Conservation (phyloP, 2,797 vertebrate species). For the Artibeus lituratus region DNA sequence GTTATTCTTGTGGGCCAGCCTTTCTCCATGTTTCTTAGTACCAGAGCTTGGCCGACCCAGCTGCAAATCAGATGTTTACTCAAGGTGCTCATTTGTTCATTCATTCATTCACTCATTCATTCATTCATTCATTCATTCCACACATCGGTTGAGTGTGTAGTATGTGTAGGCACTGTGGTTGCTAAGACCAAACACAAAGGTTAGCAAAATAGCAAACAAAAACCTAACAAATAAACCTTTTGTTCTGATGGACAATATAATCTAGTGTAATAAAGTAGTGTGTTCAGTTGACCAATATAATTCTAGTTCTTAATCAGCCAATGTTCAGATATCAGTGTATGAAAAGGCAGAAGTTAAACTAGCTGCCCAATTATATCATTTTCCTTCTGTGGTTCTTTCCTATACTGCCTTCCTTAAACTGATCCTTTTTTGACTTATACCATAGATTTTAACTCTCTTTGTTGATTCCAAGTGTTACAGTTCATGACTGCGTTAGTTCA, state of each 20-base stretch:
- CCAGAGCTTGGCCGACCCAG: not conserved
- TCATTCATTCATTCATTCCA: not conserved
- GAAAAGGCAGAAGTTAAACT: not conserved
- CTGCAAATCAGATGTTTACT: not conserved
- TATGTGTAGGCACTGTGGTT: not conserved
- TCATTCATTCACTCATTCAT: not conserved
- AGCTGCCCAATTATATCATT: not conserved
- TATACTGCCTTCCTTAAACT: not conserved
- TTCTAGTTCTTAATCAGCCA: not conserved
- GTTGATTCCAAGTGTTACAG: not conserved
- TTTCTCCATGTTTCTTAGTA: not conserved
- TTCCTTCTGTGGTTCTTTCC: not conserved
- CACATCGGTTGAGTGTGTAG: not conserved
- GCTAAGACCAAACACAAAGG: not conserved
- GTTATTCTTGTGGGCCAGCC: not conserved
- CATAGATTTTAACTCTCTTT: not conserved
- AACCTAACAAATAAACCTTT: not conserved
- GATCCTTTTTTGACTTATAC: not conserved
- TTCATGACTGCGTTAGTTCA: not conserved
- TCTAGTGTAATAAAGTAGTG: not conserved
- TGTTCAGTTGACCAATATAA: not conserved
- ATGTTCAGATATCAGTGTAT: not conserved
- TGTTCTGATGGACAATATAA: not conserved
- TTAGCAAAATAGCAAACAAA: not conserved
- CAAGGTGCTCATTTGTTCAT: not conserved